Base-by-base conservation (phyloP, 2,113 vertebrate genomes). In the Hypanus sabinus region DNA sequence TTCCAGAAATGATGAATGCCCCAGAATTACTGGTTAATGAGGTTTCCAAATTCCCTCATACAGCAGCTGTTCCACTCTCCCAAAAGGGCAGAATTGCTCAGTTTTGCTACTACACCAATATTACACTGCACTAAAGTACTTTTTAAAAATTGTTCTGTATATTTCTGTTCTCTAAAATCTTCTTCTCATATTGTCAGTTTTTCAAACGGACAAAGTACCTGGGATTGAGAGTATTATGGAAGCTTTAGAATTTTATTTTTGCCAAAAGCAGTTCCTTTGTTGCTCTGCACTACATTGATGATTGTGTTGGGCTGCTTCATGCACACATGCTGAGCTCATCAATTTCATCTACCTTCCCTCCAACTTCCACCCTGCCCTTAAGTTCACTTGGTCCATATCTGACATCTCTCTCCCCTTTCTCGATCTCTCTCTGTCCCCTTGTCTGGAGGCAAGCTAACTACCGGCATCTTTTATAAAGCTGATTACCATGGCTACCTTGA, bases 61-160 rank as follows among this genome's bases (percentile, higher is more conserved):
- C 27, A 87, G n/a, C 83, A 87, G 83, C 83, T 87, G 46, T 87
- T 87, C 27, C 10, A 11, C 81, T 60, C 81, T 87, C 46, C 83
- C 0, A 55, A 87, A 87, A n/a, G 10, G 55, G 24, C 55, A 30
- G 46, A 87, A 87, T 55, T 60, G 27, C 27, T 30, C 46, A 60
- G 55, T 60, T 87, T 87, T 87, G 55, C 46, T 14, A 3, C 83
- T 87, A 30, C 30, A 60, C 46, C 27, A 57, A 60, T 12, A 5
- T n/a, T 87, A 55, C 83, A 46, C 83, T 87, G 83, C 14, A 57
- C 55, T 87, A 14, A 87, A 87, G 83, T 60, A 46, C 46, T 46
- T 46, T n/a, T 65, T 65, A 65, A 65, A 65, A 60, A 30, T 87
- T 87, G 10, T 24, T 60, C 3, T 60, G 10, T 83, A 85, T 57